Conservation (phyloP, 2,888 invertebrate species). For the Limnephilus lunatus region DNA sequence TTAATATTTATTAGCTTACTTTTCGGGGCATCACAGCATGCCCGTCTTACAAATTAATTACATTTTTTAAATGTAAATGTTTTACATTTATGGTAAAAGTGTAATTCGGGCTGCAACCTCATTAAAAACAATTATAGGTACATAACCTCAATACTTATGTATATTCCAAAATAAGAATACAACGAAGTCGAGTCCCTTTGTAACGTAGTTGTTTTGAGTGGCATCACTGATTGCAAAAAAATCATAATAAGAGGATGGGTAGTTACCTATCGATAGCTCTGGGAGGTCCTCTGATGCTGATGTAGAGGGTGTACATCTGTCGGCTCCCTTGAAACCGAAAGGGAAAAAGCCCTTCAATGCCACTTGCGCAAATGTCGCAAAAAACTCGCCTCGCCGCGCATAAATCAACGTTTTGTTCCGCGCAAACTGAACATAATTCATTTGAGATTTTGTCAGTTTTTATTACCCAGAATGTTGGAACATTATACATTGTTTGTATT, state of each 20-base stretch:
- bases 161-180: not conserved
- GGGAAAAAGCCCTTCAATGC: constrained; percentile 42
- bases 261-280: constrained; percentile 37
- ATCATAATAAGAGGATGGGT: constrained; percentile 27
- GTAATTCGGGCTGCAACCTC: not conserved
- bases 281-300: constrained; percentile 12
- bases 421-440: constrained; percentile 4
- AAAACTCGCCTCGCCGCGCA: constrained; percentile 41
- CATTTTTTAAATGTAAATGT: not conserved
- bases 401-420: constrained; percentile 50
- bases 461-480: constrained; percentile 15
- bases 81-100: not conserved
- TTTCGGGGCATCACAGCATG: not conserved
- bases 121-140: not conserved
- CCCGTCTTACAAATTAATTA: not conserved
- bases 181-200: not conserved
- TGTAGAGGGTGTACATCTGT: constrained; percentile 46
- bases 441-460: constrained; percentile 31
- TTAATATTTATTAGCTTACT: not conserved
- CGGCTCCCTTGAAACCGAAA: constrained; percentile 33
- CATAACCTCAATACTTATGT: not conserved
- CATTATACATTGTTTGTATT: not conserved
- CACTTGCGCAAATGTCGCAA: constrained; percentile 64
- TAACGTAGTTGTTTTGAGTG: constrained; percentile 23
- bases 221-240: constrained; percentile 57